Conservation (phyloP, 2,113 vertebrate genomes). For the Sphyrna mokarran region DNA sequence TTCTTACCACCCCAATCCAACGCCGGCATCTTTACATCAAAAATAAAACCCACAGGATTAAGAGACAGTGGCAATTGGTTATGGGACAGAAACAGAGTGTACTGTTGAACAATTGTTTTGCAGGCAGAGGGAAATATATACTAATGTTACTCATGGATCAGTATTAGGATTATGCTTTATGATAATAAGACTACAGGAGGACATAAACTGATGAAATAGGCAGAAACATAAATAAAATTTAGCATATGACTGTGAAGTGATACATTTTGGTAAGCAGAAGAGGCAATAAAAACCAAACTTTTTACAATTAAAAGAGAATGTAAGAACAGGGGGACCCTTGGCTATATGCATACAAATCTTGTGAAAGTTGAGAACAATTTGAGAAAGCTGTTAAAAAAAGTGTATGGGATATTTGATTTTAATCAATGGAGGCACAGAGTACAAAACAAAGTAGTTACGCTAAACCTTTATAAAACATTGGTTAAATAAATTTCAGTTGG, state of each 20-base stretch:
- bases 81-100: background rate
- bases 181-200: background rate
- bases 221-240: too few species aligned
- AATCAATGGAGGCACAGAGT: background rate
- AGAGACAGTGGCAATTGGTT: background rate
- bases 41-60: background rate
- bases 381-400: too few species aligned
- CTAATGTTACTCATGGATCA: background rate
- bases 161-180: background rate
- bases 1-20: too few species aligned
- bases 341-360: too few species aligned
- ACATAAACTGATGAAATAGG: too few species aligned
- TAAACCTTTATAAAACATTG: background rate
- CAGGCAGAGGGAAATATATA: background rate
- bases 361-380: too few species aligned
- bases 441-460: background rate
- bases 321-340: too few species aligned
- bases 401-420: background rate
- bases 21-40: too few species aligned
- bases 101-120: background rate
- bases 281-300: too few species aligned
- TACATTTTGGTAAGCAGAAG: too few species aligned
- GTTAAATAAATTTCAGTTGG: background rate
- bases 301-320: too few species aligned
- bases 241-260: too few species aligned